Percentiles rank a stretch among this genome's conserved stretches.
Conservation (phyloP, 2,888 invertebrate genomes). For the Syritta pipiens region DNA sequence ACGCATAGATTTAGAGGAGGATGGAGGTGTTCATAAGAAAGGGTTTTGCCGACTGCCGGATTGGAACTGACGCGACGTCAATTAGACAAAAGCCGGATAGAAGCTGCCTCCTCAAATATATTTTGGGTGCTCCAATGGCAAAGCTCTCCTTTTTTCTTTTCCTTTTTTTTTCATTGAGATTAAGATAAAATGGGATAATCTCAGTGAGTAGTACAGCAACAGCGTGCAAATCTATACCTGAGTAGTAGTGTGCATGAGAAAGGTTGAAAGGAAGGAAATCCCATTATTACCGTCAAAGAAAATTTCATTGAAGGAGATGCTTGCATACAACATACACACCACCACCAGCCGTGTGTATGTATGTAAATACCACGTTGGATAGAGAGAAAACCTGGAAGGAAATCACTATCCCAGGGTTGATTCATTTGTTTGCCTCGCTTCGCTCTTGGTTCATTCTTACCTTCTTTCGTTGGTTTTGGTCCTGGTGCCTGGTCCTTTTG, state of each 20-base stretch:
- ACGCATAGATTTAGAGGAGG: slow-evolving; percentile 21
- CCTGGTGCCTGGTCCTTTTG: no score
- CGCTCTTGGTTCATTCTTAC: slow-evolving; percentile 35
- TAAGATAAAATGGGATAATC: slow-evolving; percentile 24
- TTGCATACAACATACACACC: background rate
- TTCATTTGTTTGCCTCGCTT: slow-evolving; percentile 56
- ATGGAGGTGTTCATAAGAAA: background rate
- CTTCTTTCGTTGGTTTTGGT: slow-evolving; percentile 43
- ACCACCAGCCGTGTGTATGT: background rate
- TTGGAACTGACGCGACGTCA: slow-evolving; percentile 22
- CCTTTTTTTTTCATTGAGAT: background rate
- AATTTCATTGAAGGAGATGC: slow-evolving; percentile 41
- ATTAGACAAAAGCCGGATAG: slow-evolving; percentile 21
- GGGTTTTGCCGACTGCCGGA: background rate
- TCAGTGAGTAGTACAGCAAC: slow-evolving; percentile 30
- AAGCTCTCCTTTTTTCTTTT: background rate
- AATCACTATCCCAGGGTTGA: slow-evolving; percentile 58
- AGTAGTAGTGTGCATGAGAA: slow-evolving; percentile 13
- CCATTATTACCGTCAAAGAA: slow-evolving; percentile 60
- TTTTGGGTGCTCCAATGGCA: background rate
- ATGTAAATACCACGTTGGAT: background rate
- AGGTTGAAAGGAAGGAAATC: slow-evolving; percentile 48
- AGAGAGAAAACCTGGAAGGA: slow-evolving; percentile 38
- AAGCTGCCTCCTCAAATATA: background rate
- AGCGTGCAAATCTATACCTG: slow-evolving; percentile 13